Conservation (phyloP, 2,113 vertebrate species). For the Elanus axillaris region DNA sequence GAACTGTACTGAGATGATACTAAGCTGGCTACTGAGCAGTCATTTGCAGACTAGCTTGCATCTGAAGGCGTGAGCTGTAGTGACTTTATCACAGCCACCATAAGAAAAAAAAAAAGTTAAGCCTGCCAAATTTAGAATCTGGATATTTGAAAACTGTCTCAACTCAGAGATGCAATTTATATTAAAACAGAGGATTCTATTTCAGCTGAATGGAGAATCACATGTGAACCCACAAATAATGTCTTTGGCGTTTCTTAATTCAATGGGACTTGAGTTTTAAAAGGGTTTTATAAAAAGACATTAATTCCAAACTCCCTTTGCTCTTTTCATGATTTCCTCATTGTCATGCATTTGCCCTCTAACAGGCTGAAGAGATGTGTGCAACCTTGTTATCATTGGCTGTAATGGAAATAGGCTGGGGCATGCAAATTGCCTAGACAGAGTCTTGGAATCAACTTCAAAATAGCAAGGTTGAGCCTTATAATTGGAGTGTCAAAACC, state of each 20-base stretch:
- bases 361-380: not conserved
- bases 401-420: not conserved
- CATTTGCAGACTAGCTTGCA: not conserved
- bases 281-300: not conserved
- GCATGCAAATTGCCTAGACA: not conserved
- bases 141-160: not conserved
- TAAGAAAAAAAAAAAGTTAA: not conserved
- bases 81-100: not conserved
- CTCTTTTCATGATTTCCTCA: not conserved
- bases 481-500: not conserved
- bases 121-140: not conserved
- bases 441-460: not conserved
- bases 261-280: not conserved
- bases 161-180: not conserved
- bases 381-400: not conserved
- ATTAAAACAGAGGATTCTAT: not conserved
- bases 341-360: slow-evolving; percentile 2
- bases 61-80: not conserved
- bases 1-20: not conserved
- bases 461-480: not conserved
- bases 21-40: not conserved
- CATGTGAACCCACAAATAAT: not conserved
- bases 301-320: slow-evolving; percentile 1
- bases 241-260: not conserved
- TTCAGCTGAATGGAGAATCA: not conserved